Evolutionary conservation across 2,113 vertebrate species (phyloP).

Genomic region (Pygoscelis antarcticus): DNA sequence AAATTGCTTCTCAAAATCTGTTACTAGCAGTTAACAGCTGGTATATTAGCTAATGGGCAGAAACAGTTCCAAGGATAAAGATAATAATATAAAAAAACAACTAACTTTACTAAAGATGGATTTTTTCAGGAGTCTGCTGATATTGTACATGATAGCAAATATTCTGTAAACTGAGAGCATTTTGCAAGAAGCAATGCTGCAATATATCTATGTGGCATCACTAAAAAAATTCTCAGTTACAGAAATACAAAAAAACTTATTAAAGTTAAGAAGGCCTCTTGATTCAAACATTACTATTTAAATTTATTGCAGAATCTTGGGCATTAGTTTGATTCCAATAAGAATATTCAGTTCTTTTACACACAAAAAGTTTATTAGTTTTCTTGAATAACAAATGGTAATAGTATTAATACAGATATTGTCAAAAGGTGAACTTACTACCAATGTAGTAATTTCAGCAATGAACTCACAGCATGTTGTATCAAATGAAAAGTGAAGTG

Average conservation of each 20-base stretch:
- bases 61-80: not conserved
- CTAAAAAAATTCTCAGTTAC: not conserved
- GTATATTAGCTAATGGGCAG: not conserved
- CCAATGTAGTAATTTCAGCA: not conserved
- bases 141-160: not conserved
- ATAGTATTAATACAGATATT: not conserved
- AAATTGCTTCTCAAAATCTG: slow-evolving; percentile 8
- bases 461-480: not conserved
- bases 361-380: not conserved
- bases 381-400: not conserved
- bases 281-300: not conserved
- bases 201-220: not conserved
- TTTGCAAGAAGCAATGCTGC: not conserved
- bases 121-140: not conserved
- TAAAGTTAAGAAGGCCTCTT: not conserved
- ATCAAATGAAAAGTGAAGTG: not conserved
- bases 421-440: not conserved
- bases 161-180: not conserved
- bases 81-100: not conserved
- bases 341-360: not conserved
- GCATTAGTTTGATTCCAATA: not conserved
- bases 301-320: not conserved
- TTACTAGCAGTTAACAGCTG: slow-evolving; percentile 5
- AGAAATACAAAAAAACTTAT: not conserved
- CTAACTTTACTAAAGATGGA: not conserved